Evolutionary conservation across 1,140 invertebrate genomes (phyloP), one percentile per base, ranked within the genome.

Genomic region (Gyrodactylus salaris): DNA sequence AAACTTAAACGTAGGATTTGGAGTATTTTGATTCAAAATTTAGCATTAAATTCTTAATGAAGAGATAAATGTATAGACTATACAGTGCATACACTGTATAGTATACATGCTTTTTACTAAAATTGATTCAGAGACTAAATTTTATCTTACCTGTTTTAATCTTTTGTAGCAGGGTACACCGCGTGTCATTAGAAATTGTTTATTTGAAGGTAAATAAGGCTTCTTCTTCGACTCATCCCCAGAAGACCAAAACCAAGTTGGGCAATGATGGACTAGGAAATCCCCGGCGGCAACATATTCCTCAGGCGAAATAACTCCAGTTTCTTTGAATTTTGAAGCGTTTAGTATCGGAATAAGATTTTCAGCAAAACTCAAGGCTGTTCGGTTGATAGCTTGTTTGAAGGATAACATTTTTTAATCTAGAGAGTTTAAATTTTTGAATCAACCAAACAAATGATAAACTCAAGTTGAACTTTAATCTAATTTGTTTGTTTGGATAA

Each of bases 281-380:
- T 99, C 95, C 1, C 95, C 95, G 73, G 93, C 93, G 70, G 87
- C 89, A 0, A 97, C 86, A 85, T 96, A 98, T 82, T 84, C 84
- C 77, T 85, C 85, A 27, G 85, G 85, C n/a, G 94, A 98, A 16
- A 99, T 80, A 0, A 98, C 91, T 68, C 94, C 94, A 70, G 92
- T 97, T 82, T 98, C 94, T 76, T 88, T 86, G 81, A 99, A 99
- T 81, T 96, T 97, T 2, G 92, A 96, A 82, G 97, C 91, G 89
- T 94, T 95, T 72, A 98, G 81, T 75, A 98, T 87, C 27, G 94
- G 94, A 69, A 90, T 96, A 76, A 97, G 84, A 81, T 89, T 91
- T 81, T 95, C 91, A 2, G 91, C 94, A 23, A 97, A 89, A 76
- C 88, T 88, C 22, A 96, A 83, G 1, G 91, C 91, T 69, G 87